Base-by-base conservation (phyloP, 2,888 invertebrate genomes). In the Hoplodrina blanda region DNA sequence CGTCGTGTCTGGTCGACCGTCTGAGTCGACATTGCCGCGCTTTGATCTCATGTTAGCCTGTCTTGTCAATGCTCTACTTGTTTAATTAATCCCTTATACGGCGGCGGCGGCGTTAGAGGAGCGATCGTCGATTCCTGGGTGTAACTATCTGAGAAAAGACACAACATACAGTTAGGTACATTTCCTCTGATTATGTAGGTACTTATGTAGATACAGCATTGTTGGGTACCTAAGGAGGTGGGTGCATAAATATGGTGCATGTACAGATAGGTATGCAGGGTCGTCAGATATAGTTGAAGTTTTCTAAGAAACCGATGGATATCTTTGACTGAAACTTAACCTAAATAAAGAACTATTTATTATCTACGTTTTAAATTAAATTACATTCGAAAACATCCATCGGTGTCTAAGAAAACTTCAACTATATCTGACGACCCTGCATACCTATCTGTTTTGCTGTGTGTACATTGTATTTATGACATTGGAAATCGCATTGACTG, bases 1-100 rank as follows among this genome's bases (percentile, higher is more conserved):
- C 85, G 73, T 81, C 86, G 82, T 89, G 95, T 95, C 95, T 95
- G 93, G 94, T 86, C 89, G 89, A 80, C 89, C 91, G 95, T 95
- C 95, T 95, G 90, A 89, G 88, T 87, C 84, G 89, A 84, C 85
- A 84, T 78, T 66, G 70, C 84, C 79, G 78, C 85, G 82, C 90
- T 89, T 90, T 90, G 89, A 91, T 91, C 89, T 89, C 84, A 77
- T 83, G 86, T 82, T 82, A 80, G 81, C 79, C 76, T 78, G 82
- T 76, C 81, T 81, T 82, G 81, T 84, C 78, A 80, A 78, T 79
- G 80, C 68, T 80, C 80, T 67, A 81, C 80, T 80, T 82, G 76
- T 80, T 82, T 89, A 91, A 91, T 91, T 90, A 90, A 88, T 85
- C 83, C 90, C 90, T 80, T 88, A 82, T 82, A 86, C 71, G 83